Conservation (phyloP, 2,797 vertebrate species). For the Pseudocheirus occidentalis region DNA sequence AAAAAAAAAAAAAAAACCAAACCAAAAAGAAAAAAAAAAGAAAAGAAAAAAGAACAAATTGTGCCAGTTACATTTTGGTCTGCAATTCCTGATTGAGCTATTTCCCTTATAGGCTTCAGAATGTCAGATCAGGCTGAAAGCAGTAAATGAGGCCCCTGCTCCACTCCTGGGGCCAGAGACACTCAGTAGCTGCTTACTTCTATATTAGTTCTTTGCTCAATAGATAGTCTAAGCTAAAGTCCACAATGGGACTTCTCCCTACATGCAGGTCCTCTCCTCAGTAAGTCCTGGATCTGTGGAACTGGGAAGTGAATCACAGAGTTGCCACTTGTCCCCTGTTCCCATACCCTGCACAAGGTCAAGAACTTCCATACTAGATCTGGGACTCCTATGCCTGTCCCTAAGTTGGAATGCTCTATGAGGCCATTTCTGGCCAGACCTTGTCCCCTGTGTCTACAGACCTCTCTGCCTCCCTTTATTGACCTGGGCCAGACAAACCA, state of each 20-base stretch:
- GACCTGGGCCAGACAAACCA: not conserved
- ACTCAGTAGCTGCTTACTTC: not conserved
- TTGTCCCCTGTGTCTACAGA: not conserved
- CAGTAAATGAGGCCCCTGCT: not conserved
- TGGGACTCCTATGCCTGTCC: not conserved
- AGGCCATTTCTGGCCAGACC: not conserved
- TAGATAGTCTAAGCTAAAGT: not conserved
- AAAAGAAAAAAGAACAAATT: not conserved
- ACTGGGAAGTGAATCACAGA: not conserved
- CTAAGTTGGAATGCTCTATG: not conserved
- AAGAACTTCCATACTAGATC: not conserved
- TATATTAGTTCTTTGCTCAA: not conserved
- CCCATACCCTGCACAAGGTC: not conserved
- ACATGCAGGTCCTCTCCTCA: not conserved
- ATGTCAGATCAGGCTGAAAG: not conserved
- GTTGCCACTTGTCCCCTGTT: not conserved
- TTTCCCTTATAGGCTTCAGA: not conserved
- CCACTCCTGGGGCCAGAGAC: not conserved
- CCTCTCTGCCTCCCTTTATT: not conserved
- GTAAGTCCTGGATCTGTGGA: not conserved
- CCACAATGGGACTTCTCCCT: not conserved
- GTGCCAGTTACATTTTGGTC: not conserved
- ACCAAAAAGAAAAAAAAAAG: no score
- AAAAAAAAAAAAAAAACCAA: not conserved
- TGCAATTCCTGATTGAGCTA: not conserved